A percentile compares a stretch with the other conserved stretches of the same genome.
These are phyloP conservation scores for Spilarctia lutea DNA, from an alignment of 2,888 invertebrate species.

Conservation along the genomic window DNA sequence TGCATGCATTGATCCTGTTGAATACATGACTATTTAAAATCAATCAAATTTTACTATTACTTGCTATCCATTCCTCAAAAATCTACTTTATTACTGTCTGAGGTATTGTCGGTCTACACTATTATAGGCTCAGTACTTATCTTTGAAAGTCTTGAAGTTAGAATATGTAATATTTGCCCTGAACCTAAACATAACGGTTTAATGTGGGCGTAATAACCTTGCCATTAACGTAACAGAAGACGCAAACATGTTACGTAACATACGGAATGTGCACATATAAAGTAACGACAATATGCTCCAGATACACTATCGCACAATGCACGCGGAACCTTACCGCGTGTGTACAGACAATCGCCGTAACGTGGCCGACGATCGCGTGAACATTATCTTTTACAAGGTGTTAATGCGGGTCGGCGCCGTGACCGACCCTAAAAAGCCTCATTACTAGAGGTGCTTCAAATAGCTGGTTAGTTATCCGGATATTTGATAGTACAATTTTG, in stretches of 20 bases:
- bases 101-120: no score
- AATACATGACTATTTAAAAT: background rate
- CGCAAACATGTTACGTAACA: background rate
- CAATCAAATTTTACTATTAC: background rate
- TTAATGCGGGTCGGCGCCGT: slow-evolving; percentile 49
- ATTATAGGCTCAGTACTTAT: background rate
- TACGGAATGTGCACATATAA: slow-evolving; percentile 3
- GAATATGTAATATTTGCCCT: background rate
- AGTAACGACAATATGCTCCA: slow-evolving; percentile 20
- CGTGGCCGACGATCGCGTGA: slow-evolving; percentile 33
- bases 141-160: background rate
- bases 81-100: no score
- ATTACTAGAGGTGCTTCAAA: slow-evolving; percentile 32
- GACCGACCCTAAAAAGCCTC: slow-evolving; percentile 47
- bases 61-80: no score
- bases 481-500: background rate
- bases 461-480: background rate
- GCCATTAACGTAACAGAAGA: background rate
- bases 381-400: slow-evolving; percentile 50
- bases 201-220: slow-evolving; percentile 1
- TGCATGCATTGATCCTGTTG: background rate
- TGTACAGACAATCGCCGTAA: slow-evolving; percentile 30
- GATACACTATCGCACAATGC: slow-evolving; percentile 17
- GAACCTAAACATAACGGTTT: slow-evolving; percentile 1
- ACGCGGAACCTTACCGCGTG: slow-evolving; percentile 32